Conservation (phyloP, 1,140 invertebrate genomes). For the Drosophila pseudoananassae region DNA sequence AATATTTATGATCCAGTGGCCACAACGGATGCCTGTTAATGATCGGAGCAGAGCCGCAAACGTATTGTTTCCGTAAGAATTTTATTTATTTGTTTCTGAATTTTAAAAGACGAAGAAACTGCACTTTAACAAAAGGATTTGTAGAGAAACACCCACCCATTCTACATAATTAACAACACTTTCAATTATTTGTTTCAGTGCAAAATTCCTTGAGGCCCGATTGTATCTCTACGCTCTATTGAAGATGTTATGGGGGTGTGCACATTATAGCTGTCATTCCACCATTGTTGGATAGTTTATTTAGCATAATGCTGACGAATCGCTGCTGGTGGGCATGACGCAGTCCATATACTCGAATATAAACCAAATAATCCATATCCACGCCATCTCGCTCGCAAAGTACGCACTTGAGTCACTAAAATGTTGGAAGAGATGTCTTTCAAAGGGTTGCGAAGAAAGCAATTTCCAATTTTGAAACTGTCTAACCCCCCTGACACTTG, state of each 20-base stretch:
- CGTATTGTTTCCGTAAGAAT: constrained; percentile 6
- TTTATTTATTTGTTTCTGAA: constrained; percentile 26
- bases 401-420: constrained; percentile 43
- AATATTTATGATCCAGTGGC: constrained; percentile 16
- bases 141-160: background rate
- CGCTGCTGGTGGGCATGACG: constrained; percentile 47
- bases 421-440: constrained; percentile 9
- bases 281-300: constrained; percentile 40
- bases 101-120: background rate
- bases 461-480: constrained; percentile 26
- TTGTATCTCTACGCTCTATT: constrained; percentile 16
- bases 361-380: background rate
- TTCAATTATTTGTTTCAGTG: constrained; percentile 13
- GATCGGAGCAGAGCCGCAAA: constrained; percentile 7
- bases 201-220: constrained; percentile 18
- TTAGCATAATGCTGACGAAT: constrained; percentile 43
- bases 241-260: constrained; percentile 23
- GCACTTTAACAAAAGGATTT: background rate
- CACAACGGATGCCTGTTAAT: constrained; percentile 36
- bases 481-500: constrained; percentile 31
- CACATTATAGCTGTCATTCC: constrained; percentile 41
- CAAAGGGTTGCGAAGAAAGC: constrained; percentile 20
- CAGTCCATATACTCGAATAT: constrained; percentile 15
- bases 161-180: background rate
- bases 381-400: constrained; percentile 6